These are phyloP conservation scores for Oostethus manadensis DNA, from an alignment of 2,113 vertebrate genomes.

Conservation along the genomic window DNA sequence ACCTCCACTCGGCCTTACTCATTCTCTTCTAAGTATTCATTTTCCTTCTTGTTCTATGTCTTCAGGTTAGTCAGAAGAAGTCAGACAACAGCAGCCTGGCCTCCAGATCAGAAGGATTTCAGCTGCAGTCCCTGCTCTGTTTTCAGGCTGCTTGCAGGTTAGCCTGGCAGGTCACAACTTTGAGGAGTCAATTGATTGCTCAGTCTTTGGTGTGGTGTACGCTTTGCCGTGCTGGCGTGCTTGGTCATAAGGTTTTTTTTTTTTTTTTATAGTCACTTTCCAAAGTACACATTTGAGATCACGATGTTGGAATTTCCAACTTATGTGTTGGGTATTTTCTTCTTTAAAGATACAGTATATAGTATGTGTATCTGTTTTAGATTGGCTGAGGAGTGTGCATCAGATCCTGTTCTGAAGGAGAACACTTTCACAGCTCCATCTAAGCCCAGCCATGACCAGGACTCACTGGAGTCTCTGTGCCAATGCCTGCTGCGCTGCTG, in stretches of 20 bases:
- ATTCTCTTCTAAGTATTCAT: not conserved
- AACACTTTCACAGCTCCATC: constrained; percentile 84
- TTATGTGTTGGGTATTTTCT: not conserved
- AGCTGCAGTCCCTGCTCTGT: constrained; percentile 76
- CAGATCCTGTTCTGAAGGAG: constrained; percentile 77
- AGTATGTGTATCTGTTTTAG: constrained; percentile 49
- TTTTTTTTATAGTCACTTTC: not conserved
- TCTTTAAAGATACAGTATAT: not conserved
- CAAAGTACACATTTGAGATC: not conserved
- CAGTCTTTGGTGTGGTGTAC: not conserved
- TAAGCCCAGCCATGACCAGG: constrained; percentile 63
- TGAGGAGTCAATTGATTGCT: constrained; percentile 5
- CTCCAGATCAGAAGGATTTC: constrained; percentile 65
- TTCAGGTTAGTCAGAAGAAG: constrained; percentile 37
- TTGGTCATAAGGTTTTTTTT: not conserved
- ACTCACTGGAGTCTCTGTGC: constrained; percentile 80
- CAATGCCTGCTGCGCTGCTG: constrained; percentile 81
- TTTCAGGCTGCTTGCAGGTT: constrained; percentile 90
- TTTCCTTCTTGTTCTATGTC: not conserved
- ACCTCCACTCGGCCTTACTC: not conserved
- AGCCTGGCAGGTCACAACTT: constrained; percentile 18
- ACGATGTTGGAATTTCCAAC: not conserved
- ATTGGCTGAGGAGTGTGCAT: constrained; percentile 80
- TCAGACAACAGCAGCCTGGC: constrained; percentile 28
- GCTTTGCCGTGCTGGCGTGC: not conserved